A percentile compares a stretch with the other conserved stretches of the same genome.
phyloP scores from a whole-genome alignment of 2,888 invertebrate species.

The Ischnura elegans region DNA sequence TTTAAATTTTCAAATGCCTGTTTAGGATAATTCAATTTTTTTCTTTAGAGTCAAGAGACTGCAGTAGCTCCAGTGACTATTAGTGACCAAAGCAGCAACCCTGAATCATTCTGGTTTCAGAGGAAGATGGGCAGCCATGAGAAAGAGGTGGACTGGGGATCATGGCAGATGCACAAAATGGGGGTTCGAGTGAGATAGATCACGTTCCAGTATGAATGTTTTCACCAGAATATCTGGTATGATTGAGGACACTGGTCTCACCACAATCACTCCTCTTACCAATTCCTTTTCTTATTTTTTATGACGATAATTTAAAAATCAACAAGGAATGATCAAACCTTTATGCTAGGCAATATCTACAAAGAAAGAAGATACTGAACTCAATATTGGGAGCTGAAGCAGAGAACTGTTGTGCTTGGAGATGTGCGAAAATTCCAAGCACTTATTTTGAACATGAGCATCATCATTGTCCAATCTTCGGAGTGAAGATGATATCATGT shows the following conservation, averaged over 20 bases:
- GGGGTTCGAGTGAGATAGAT: not conserved
- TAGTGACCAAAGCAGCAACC: not conserved
- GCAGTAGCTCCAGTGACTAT: not conserved
- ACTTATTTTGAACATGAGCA: not conserved
- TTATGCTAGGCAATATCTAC: not conserved
- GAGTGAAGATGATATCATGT: not conserved
- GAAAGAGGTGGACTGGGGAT: not conserved
- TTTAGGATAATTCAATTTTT: not conserved
- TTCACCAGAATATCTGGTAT: not conserved
- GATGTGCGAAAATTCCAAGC: not conserved
- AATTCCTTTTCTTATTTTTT: not conserved
- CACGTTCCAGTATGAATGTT: not conserved
- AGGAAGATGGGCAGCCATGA: not conserved
- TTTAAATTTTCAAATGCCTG: not conserved
- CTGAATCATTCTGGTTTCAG: not conserved
- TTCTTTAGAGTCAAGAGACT: not conserved
- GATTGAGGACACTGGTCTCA: not conserved
- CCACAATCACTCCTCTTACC: not conserved
- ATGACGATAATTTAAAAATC: not conserved
- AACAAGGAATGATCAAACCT: not conserved
- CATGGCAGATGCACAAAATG: not conserved
- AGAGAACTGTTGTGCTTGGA: not conserved
- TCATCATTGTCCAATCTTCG: not conserved
- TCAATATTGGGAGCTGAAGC: not conserved
- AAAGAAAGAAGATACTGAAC: not conserved